Conservation (phyloP, 2,797 vertebrate species). For the Oryzias sinensis region DNA sequence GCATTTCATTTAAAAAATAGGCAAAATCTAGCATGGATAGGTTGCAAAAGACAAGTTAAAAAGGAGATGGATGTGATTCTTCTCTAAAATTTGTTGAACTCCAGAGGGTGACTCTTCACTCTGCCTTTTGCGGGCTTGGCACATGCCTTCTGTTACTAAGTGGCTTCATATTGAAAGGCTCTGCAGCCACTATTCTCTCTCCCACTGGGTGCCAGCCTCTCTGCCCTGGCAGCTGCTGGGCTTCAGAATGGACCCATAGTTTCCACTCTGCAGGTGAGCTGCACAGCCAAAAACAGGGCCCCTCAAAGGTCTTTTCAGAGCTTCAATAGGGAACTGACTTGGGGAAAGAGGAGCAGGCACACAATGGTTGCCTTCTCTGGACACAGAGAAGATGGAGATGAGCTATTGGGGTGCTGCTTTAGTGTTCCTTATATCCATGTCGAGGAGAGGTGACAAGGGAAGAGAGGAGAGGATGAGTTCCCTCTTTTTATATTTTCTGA, state of each 20-base stretch:
- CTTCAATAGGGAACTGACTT: conserved; percentile 85
- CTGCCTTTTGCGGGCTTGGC: conserved; percentile 83
- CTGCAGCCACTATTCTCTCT: conserved; percentile 77
- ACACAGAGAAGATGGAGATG: conserved; percentile 81
- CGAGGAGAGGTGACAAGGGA: conserved; percentile 67
- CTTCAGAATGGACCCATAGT: conserved; percentile 83
- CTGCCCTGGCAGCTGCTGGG: conserved; percentile 88
- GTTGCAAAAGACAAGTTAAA: conserved; percentile 12
- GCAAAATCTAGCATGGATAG: conserved; percentile 15
- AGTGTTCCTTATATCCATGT: conserved; percentile 73
- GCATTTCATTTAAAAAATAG: conserved; percentile 32
- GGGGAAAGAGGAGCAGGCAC: conserved; percentile 75
- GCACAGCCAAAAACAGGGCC: conserved; percentile 84
- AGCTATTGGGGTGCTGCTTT: conserved; percentile 75
- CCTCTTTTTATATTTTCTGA: conserved; percentile 46
- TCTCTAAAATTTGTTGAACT: conserved; percentile 78
- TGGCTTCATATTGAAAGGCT: conserved; percentile 86
- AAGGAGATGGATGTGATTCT: conserved; percentile 48
- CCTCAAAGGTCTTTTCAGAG: conserved; percentile 85
- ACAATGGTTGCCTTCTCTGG: conserved; percentile 84
- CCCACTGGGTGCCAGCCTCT: conserved; percentile 85
- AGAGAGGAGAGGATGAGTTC: conserved; percentile 70
- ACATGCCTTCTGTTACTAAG: conserved; percentile 89
- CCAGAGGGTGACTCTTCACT: conserved; percentile 82
- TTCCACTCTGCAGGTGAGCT: conserved; percentile 86